Percentiles rank a stretch among this genome's conserved stretches.
These are phyloP conservation scores for Parascotia fuliginaria DNA, from an alignment of 2,888 invertebrate species.

Conservation along the genomic window DNA sequence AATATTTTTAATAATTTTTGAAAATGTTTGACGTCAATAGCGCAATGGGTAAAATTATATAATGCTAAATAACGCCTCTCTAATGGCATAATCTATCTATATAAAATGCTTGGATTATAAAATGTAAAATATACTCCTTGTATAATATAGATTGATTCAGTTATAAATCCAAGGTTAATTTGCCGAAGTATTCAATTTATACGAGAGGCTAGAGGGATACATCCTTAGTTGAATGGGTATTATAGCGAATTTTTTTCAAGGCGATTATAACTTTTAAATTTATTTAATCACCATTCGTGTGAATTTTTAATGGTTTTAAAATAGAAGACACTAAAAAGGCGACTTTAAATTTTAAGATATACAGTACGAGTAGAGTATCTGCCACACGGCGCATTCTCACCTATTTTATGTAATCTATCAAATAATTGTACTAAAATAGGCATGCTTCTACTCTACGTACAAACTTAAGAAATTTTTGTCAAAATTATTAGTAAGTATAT, in stretches of 20 bases:
- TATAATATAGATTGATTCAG: constrained; percentile 30
- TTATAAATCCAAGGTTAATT: too few species aligned
- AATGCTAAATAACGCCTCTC: too few species aligned
- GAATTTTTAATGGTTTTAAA: neutral
- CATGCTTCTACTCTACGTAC: constrained; percentile 75
- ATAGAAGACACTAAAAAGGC: constrained; percentile 10
- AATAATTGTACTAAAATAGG: constrained; percentile 85
- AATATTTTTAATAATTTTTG: too few species aligned
- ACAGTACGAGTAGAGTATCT: constrained; percentile 45
- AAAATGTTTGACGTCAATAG: too few species aligned
- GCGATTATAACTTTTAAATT: too few species aligned
- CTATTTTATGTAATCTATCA: constrained; percentile 71
- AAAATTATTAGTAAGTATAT: constrained; percentile 68
- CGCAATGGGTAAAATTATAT: too few species aligned
- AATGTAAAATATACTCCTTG: constrained; percentile 30
- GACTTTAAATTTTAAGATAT: constrained; percentile 6
- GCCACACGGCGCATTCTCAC: constrained; percentile 71
- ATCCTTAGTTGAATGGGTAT: too few species aligned
- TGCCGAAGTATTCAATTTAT: too few species aligned
- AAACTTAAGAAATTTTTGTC: constrained; percentile 67
- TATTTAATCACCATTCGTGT: too few species aligned
- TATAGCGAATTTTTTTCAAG: too few species aligned
- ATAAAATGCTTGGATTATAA: constrained; percentile 28
- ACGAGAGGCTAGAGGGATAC: too few species aligned
- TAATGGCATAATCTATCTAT: neutral